Evolutionary conservation across 1,140 invertebrate species (phyloP).

Genomic region (Diorhabda sublineata): DNA sequence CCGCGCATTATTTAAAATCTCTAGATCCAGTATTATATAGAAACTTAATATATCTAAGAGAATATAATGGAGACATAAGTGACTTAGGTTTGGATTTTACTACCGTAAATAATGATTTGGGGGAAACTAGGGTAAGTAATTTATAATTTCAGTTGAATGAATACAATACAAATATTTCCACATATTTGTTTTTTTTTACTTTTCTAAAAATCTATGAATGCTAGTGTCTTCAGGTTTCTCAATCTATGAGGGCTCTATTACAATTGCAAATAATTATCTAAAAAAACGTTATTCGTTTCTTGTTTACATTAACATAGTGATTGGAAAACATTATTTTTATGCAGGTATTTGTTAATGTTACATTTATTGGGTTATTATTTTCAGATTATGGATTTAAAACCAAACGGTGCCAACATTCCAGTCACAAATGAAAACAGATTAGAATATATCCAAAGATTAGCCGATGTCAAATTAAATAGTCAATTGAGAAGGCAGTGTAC

Average conservation of each 20-base stretch:
- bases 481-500: constrained; percentile 84
- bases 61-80: constrained; percentile 72
- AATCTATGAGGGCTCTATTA: no score
- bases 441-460: constrained; percentile 94
- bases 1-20: constrained; percentile 90
- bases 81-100: constrained; percentile 92
- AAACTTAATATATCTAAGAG: constrained; percentile 84
- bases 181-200: no score
- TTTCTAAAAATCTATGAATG: no score
- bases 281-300: no score
- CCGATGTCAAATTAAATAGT: constrained; percentile 92
- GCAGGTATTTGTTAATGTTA: neutral
- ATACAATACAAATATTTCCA: no score
- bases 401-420: constrained; percentile 80
- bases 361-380: constrained; percentile 15
- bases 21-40: constrained; percentile 89
- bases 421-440: constrained; percentile 90
- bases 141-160: no score
- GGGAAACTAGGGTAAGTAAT: constrained; percentile 70
- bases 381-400: constrained; percentile 84
- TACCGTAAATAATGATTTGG: constrained; percentile 82
- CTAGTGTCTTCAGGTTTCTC: no score
- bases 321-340: no score
- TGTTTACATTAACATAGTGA: no score
- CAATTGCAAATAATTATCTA: no score